These are phyloP conservation scores for Nysson spinosus DNA, from an alignment of 2,888 invertebrate genomes.

Conservation along the genomic window DNA sequence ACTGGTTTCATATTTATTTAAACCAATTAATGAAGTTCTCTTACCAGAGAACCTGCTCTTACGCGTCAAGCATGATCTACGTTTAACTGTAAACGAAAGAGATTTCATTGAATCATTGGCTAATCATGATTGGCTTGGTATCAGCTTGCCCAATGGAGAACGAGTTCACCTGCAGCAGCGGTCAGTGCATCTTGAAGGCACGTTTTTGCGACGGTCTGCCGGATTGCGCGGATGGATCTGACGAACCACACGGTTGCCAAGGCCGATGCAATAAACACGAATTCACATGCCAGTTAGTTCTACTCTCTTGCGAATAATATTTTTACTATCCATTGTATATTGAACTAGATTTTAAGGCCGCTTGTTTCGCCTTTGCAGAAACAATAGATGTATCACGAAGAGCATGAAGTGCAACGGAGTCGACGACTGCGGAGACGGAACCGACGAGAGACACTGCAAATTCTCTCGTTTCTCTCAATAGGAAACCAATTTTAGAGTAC, in stretches of 20 bases:
- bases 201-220: slow-evolving; percentile 83
- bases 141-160: slow-evolving; percentile 80
- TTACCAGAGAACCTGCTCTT: no score
- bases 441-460: slow-evolving; percentile 81
- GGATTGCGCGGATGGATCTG: slow-evolving; percentile 84
- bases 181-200: slow-evolving; percentile 81
- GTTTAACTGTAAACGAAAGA: no score
- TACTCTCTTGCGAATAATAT: background rate
- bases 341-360: background rate
- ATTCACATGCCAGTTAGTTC: slow-evolving; percentile 72
- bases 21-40: no score
- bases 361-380: slow-evolving; percentile 70
- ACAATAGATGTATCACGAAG: slow-evolving; percentile 82
- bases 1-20: no score
- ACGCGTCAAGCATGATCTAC: no score
- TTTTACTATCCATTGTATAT: background rate
- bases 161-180: slow-evolving; percentile 81
- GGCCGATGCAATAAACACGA: slow-evolving; percentile 75
- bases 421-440: slow-evolving; percentile 83
- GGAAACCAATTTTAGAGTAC: no score
- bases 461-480: no score
- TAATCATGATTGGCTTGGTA: no score
- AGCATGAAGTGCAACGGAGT: slow-evolving; percentile 82
- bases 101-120: no score
- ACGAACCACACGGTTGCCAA: slow-evolving; percentile 82